Base-by-base conservation (phyloP, 2,113 vertebrate genomes). In the Carollia perspicillata region DNA sequence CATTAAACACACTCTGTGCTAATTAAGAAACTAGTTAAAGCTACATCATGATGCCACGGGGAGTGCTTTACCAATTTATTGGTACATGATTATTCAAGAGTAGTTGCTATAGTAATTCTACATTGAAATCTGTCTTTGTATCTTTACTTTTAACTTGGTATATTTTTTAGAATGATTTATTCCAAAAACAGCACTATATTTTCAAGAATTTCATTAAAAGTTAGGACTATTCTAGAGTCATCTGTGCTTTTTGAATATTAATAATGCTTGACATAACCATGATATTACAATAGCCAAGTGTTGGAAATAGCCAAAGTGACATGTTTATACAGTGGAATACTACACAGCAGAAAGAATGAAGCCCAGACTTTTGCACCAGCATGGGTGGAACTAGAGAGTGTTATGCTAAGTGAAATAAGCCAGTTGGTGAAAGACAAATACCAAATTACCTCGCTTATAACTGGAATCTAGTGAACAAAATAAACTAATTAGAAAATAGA, bases 1-100 rank as follows among this genome's bases (percentile, higher is more conserved):
- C 6, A 30, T 81, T 81, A 23, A 1, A 44, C 0, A 2, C 49
- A 9, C 53, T n/a, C 10, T 63, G 5, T n/a, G 35, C 3, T 60
- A 71, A 55, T 58, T 68, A 74, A 68, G 68, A 53, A 84, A 60
- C 28, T 33, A 37, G 35, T 63, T 37, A 28, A 74, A 69, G 23
- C 8, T 78, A 20, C 37, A 79, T 75, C 3, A n/a, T 42, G 63
- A 77, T 65, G 23, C 4, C 1, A 51, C 58, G 16, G 20, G 4
- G 53, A 55, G 2, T 49, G 2, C 42, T 84, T 80, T 69, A 30
- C 13, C 9, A 18, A 28, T 26, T 74, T 78, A 78, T 89, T 75
- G 68, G 6, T 33, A n/a, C 5, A 53, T 33, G 22, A 84, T 77
- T 63, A 60, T 85, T 58, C 33, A 65, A 30, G 30, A 60, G 22